Base-by-base conservation (phyloP, 2,888 invertebrate species). In the Metellina segmentata region DNA sequence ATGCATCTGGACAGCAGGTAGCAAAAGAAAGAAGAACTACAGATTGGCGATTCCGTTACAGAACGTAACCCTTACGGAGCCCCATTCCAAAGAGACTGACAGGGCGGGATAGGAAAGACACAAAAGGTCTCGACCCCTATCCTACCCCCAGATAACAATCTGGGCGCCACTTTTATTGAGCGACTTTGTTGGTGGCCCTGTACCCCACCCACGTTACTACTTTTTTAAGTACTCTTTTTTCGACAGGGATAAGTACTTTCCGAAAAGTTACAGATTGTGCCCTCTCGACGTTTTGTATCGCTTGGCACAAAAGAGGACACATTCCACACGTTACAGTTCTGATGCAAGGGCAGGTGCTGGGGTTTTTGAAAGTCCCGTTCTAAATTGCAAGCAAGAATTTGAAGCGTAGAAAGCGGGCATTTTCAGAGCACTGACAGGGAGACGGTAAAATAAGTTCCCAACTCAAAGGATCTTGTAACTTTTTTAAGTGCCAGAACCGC, bases 151-250 rank as follows among this genome's bases (percentile, higher is more conserved):
- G 89, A 89, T 89, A 83, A 69, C 19, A 9, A 89, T 89, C 89
- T 49, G 48, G 78, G 74, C 83, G 69, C 82, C 83, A 70, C 78
- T 83, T 89, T 82, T 71, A 83, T 49, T 78, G 75, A 53, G n/a
- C 78, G 72, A 52, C 89, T 89, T 70, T 83, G 82, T 77, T 83
- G 89, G 89, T 89, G 89, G 89, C 77, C 89, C 70, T 11, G 19
- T 69, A n/a, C 52, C 69, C 83, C 88, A 89, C 89, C 82, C 83
- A 83, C 83, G 83, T 83, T 34, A 34, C 71, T 75, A 13, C 16
- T 20, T 52, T 75, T 53, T 75, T 74, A 85, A 75, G 85, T 49
- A 53, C 74, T 75, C 74, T 61, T 74, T 71, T 6, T 34, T 34
- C 34, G 34, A 34, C 34, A 34, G 34, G n/a, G 72, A 19, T 72